Evolutionary conservation across 1,140 invertebrate species (phyloP).

Genomic region (Brachionus paranguensis): DNA sequence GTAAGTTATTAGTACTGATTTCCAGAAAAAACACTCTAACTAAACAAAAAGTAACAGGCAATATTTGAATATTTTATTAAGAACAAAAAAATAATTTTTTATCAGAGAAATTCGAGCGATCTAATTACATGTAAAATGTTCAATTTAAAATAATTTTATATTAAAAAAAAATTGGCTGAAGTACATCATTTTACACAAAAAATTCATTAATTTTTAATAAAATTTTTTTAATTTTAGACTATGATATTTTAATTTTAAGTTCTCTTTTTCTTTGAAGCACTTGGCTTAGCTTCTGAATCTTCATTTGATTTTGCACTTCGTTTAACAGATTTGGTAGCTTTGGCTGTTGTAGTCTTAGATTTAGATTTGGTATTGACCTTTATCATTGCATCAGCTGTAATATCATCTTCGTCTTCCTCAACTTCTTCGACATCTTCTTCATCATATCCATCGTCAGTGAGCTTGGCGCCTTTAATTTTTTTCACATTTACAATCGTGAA

Average conservation of each 20-base stretch:
- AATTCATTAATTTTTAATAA: neutral
- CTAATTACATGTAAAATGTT: neutral
- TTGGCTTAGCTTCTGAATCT: conserved; percentile 4
- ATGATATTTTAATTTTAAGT: neutral
- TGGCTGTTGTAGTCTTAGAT: neutral
- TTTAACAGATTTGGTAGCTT: neutral
- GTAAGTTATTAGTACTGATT: no score
- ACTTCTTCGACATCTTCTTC: conserved; percentile 41
- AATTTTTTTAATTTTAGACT: neutral
- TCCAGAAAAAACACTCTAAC: neutral
- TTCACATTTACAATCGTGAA: conserved; percentile 18
- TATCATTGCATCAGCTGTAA: conserved; percentile 36
- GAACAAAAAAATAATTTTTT: neutral
- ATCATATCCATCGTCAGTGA: conserved; percentile 21
- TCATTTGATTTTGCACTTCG: conserved; percentile 16
- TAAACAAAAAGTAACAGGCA: neutral
- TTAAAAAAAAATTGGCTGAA: neutral
- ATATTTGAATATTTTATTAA: neutral
- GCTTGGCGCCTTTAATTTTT: conserved; percentile 29
- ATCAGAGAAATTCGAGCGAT: neutral
- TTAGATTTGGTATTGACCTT: conserved; percentile 27
- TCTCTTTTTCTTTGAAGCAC: conserved; percentile 29
- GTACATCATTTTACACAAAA: neutral
- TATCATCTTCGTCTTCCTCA: conserved; percentile 42
- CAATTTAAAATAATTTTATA: neutral